A percentile compares a stretch with the other conserved stretches of the same genome.
These are phyloP conservation scores for Myanophis thanlyinensis DNA, from an alignment of 2,113 vertebrate species.

Conservation along the genomic window DNA sequence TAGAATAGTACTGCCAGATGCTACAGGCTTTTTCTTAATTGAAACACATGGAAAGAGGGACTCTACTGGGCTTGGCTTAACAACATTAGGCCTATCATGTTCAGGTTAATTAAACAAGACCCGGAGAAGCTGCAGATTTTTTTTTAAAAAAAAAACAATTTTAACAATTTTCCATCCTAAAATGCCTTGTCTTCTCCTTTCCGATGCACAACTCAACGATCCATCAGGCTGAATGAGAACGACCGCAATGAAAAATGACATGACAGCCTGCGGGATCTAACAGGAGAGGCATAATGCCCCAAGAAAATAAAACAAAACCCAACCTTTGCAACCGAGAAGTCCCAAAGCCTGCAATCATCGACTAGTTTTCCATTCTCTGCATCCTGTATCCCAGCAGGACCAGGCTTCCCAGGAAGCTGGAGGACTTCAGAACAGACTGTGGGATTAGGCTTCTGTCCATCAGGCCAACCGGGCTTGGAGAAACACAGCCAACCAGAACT, in stretches of 20 bases:
- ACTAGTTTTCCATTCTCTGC: not conserved
- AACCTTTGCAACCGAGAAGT: not conserved
- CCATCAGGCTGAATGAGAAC: not conserved
- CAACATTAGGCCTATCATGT: conserved; percentile 59
- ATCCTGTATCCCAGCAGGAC: not conserved
- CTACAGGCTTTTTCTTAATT: conserved; percentile 58
- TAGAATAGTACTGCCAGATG: conserved; percentile 64
- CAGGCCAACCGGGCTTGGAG: not conserved
- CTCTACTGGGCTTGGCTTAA: conserved; percentile 36
- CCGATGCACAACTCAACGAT: not conserved
- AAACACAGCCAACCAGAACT: not conserved
- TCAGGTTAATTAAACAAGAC: conserved; percentile 65
- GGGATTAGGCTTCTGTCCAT: not conserved
- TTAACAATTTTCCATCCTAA: conserved; percentile 3
- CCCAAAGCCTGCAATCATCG: not conserved
- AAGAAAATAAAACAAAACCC: not conserved
- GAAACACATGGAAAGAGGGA: conserved; percentile 15
- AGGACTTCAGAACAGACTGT: not conserved
- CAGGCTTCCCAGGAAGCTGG: not conserved
- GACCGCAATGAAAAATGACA: not conserved
- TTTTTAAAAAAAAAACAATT: conserved; percentile 25
- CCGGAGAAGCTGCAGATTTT: conserved; percentile 57
- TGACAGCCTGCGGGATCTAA: not conserved
- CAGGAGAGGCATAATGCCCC: not conserved
- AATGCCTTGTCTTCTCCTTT: not conserved